These are phyloP conservation scores for Andrena cerasifolii DNA, from an alignment of 1,140 invertebrate genomes.

Conservation along the genomic window DNA sequence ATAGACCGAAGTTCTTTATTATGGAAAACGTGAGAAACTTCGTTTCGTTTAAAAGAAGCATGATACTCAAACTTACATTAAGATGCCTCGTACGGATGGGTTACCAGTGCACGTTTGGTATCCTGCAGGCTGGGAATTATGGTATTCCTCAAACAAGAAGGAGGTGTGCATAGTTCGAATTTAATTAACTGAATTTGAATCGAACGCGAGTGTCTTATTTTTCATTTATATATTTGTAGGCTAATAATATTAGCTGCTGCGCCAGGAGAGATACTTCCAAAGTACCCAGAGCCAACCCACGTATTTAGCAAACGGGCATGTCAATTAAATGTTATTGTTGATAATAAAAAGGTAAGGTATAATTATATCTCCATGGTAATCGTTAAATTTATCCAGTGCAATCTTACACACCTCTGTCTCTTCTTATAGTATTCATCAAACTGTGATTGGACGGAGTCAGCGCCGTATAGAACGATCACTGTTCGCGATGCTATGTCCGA, in stretches of 20 bases:
- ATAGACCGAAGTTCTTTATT: slow-evolving; percentile 92
- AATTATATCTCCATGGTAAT: neutral
- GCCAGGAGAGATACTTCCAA: slow-evolving; percentile 90
- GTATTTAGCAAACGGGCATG: slow-evolving; percentile 90
- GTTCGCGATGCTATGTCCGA: slow-evolving; percentile 94
- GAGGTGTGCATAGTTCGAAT: slow-evolving; percentile 77
- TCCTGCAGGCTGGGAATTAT: slow-evolving; percentile 93
- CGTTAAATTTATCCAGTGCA: neutral
- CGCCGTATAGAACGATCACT: slow-evolving; percentile 89
- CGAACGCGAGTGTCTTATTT: slow-evolving; percentile 11
- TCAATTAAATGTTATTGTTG: slow-evolving; percentile 88
- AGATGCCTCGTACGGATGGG: slow-evolving; percentile 91
- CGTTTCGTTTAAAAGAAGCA: slow-evolving; percentile 89
- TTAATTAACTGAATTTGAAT: neutral
- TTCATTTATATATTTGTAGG: slow-evolving; percentile 78
- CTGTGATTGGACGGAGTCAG: slow-evolving; percentile 84
- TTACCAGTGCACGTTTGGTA: slow-evolving; percentile 93
- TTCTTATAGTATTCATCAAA: slow-evolving; percentile 76
- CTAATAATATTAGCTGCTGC: slow-evolving; percentile 92
- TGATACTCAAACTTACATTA: slow-evolving; percentile 92
- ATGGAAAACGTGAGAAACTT: slow-evolving; percentile 95
- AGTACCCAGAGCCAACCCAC: slow-evolving; percentile 91
- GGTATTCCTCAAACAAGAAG: slow-evolving; percentile 92
- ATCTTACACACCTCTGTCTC: neutral
- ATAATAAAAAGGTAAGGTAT: slow-evolving; percentile 84